phyloP scores from a whole-genome alignment of 2,113 vertebrate genomes.

The Eurystomus gularis region DNA sequence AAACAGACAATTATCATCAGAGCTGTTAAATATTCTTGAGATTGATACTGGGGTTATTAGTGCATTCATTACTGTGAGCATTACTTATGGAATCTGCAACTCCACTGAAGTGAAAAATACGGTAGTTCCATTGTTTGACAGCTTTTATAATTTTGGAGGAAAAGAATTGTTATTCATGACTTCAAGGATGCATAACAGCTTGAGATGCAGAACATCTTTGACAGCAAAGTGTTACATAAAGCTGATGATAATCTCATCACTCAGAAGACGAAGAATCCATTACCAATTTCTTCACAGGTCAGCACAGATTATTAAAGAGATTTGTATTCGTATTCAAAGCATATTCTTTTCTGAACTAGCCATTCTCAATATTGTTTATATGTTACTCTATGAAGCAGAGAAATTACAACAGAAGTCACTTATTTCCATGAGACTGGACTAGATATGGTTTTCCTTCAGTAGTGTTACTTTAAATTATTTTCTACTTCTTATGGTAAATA shows the following conservation, averaged over 20 bases:
- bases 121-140: not conserved
- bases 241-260: not conserved
- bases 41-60: not conserved
- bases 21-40: not conserved
- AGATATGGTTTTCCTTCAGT: not conserved
- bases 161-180: not conserved
- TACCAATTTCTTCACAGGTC: not conserved
- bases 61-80: not conserved
- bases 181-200: not conserved
- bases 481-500: not conserved
- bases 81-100: not conserved
- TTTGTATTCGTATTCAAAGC: not conserved
- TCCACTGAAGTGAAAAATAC: not conserved
- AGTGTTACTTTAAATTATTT: not conserved
- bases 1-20: not conserved
- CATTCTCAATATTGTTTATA: not conserved
- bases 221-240: not conserved
- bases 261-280: not conserved
- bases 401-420: not conserved
- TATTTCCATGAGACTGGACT: not conserved
- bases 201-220: not conserved
- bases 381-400: not conserved
- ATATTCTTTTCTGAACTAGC: not conserved
- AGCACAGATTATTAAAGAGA: not conserved
- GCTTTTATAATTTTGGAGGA: not conserved